Conservation (phyloP, 1,140 invertebrate species). For the Phenacoccus solenopsis region DNA sequence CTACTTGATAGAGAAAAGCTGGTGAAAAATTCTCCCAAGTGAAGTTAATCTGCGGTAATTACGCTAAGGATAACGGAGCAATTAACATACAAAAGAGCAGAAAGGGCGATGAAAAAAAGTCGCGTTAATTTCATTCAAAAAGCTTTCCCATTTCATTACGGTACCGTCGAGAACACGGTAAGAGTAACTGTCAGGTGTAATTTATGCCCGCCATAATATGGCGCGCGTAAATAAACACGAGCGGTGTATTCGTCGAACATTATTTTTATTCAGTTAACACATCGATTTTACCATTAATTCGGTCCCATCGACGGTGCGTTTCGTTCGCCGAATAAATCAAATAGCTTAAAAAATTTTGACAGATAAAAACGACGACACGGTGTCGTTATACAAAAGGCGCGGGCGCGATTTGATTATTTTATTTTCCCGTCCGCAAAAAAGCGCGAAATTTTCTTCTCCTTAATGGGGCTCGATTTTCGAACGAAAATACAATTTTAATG, state of each 20-base stretch:
- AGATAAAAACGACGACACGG: neutral
- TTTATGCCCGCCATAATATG: neutral
- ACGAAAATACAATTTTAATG: neutral
- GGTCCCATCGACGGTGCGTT: no score
- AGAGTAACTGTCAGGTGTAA: neutral
- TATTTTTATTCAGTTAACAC: neutral
- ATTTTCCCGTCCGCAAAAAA: neutral
- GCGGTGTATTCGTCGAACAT: neutral
- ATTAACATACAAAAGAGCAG: no score
- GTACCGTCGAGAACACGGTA: neutral
- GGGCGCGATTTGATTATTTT: neutral
- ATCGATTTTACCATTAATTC: conserved; percentile 3
- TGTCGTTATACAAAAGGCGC: neutral
- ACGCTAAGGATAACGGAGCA: no score
- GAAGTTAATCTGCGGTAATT: no score
- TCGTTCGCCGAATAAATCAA: neutral
- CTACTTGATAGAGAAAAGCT: no score
- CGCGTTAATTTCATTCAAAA: no score
- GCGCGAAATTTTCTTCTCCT: neutral
- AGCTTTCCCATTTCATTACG: neutral
- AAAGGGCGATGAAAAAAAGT: no score
- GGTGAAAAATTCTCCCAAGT: no score
- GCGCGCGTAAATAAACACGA: neutral
- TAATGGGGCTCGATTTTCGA: neutral
- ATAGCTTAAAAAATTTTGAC: neutral